Conservation (phyloP, 2,888 invertebrate genomes). For the Ischnura elegans region DNA sequence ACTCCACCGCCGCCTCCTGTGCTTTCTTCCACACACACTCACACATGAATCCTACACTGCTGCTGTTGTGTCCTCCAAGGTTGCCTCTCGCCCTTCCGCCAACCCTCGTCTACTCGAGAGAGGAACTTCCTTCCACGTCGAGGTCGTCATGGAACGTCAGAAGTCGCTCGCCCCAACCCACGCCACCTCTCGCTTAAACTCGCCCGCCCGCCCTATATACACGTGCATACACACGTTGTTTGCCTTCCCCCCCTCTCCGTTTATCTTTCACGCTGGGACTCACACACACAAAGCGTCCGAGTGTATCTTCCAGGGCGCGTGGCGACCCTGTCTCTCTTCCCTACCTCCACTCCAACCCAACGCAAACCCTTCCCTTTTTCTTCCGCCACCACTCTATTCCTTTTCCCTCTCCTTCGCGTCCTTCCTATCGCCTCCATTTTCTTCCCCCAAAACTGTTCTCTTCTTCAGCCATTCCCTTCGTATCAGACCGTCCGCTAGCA, state of each 20-base stretch:
- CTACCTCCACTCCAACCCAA: background rate
- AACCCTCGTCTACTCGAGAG: background rate
- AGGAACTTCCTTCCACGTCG: background rate
- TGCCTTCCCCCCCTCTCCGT: background rate
- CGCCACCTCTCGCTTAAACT: background rate
- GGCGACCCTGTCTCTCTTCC: background rate
- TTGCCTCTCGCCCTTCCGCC: background rate
- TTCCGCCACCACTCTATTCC: too few species aligned
- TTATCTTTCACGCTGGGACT: background rate
- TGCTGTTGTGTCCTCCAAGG: background rate
- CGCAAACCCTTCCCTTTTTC: background rate
- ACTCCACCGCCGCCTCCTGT: background rate
- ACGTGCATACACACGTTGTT: background rate
- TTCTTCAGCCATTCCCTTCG: too few species aligned
- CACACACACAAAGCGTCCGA: background rate
- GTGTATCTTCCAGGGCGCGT: background rate
- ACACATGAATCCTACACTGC: background rate
- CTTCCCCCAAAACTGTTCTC: too few species aligned
- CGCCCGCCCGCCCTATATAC: background rate
- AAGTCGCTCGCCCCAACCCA: background rate
- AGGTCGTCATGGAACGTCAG: background rate
- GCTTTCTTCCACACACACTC: background rate
- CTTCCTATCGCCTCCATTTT: background rate
- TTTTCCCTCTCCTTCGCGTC: too few species aligned
- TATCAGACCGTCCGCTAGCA: too few species aligned